Percentiles rank a stretch among this genome's conserved stretches.
Evolutionary conservation across 2,113 vertebrate genomes (phyloP).

Genomic region (Atherinomorus stipes): DNA sequence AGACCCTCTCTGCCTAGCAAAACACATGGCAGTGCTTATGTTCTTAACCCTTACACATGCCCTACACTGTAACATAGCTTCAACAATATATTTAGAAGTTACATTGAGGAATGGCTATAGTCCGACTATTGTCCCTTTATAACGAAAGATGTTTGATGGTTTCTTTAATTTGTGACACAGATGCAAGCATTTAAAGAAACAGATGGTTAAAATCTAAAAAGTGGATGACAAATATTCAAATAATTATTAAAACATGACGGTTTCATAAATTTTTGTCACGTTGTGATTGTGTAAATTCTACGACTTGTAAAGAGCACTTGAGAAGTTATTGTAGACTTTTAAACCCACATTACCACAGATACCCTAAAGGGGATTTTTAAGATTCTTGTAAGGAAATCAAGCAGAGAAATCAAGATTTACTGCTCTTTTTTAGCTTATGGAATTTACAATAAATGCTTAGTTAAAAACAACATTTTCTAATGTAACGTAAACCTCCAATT

Average conservation of each 20-base stretch:
- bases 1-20: slow-evolving; percentile 65
- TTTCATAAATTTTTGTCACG: not conserved
- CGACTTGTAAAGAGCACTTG: not conserved
- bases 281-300: not conserved
- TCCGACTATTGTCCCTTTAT: slow-evolving; percentile 1
- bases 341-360: not conserved
- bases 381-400: slow-evolving; percentile 15
- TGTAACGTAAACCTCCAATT: slow-evolving; percentile 13
- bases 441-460: slow-evolving; percentile 31
- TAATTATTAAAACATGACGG: too few species aligned
- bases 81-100: slow-evolving; percentile 13
- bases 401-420: slow-evolving; percentile 46
- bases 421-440: slow-evolving; percentile 19
- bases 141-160: not conserved
- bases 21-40: slow-evolving; percentile 79
- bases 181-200: slow-evolving; percentile 10
- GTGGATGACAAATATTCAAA: not conserved
- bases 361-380: slow-evolving; percentile 26
- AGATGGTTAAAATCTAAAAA: slow-evolving; percentile 28
- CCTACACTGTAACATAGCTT: slow-evolving; percentile 28
- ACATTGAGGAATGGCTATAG: not conserved
- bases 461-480: slow-evolving; percentile 18
- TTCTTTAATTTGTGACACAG: not conserved
- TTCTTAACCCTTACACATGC: slow-evolving; percentile 69
- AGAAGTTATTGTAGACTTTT: slow-evolving; percentile 8